Base-by-base conservation (phyloP, 2,113 vertebrate genomes). In the Ceyx melanurus region DNA sequence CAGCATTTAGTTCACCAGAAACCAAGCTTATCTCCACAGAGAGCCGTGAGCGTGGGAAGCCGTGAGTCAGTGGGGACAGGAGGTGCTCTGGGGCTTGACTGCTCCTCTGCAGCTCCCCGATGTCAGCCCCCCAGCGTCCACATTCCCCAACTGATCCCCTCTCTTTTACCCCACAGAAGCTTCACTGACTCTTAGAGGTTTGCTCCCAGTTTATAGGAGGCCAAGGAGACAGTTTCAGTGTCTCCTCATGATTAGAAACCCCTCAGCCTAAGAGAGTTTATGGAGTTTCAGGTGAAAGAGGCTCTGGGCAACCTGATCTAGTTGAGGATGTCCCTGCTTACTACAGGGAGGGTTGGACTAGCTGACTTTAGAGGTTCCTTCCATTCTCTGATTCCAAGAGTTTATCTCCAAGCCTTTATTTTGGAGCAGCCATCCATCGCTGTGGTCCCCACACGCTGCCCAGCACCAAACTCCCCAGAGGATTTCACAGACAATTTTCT, bases 401-500 rank as follows among this genome's bases (percentile, higher is more conserved):
- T 42, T 66, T 74, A 43, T 10, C 51, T 46, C 61, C 33, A 50
- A 89, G n/a, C 42, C 54, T 71, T 60, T 78, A 6, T 45, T 60
- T 57, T 66, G 84, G 84, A 84, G 25, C 20, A 43, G 13, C 33
- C 22, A 0, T 23, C 57, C 82, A 33, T 28, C 3, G 8, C 54
- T 6, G 15, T 4, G 35, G 33, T 37, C 65, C 56, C 92, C 1
- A 46, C 48, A 15, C 1, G 0, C 64, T 65, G 70, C 37, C 33
- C 61, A 43, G 53, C 51, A 4, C 74, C 29, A 21, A 33, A 56
- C n/a, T 2, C 14, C 76, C 56, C 7, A 2, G 12, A 20, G 21
- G 35, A 40, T 45, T 86, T 43, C 37, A 21, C 0, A 0, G 61
- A 6, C 3, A 3, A 2, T 66, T 56, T 62, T 15, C 71, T 14